Conservation (phyloP, 2,888 invertebrate species). For the Rhingia rostrata region DNA sequence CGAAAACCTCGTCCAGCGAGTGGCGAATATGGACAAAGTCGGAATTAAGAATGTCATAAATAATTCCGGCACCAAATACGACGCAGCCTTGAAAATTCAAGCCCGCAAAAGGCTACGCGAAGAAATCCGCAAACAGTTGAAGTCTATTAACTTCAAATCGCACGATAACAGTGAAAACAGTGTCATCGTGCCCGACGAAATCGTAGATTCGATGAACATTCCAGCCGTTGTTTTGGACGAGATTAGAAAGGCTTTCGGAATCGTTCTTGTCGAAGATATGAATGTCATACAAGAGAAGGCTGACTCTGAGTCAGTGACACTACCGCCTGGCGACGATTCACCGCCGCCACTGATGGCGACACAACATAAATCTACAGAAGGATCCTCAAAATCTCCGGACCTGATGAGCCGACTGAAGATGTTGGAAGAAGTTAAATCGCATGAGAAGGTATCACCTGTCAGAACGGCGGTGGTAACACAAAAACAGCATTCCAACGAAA, state of each 20-base stretch:
- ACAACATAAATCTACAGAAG: neutral
- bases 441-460: conserved; percentile 43
- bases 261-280: conserved; percentile 76
- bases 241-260: conserved; percentile 80
- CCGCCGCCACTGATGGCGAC: neutral
- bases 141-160: conserved; percentile 78
- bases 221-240: conserved; percentile 80
- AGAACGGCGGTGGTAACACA: conserved; percentile 26
- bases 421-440: conserved; percentile 75
- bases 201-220: conserved; percentile 80
- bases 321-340: neutral
- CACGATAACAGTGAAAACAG: conserved; percentile 75
- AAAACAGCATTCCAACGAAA: conserved; percentile 30
- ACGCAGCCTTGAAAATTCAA: conserved; percentile 80
- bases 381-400: conserved; percentile 65
- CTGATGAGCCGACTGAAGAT: conserved; percentile 76
- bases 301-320: neutral
- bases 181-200: conserved; percentile 79
- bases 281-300: conserved; percentile 9
- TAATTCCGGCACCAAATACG: conserved; percentile 80
- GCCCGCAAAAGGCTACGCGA: conserved; percentile 80
- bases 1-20: conserved; percentile 77
- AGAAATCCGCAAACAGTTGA: conserved; percentile 80
- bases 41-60: conserved; percentile 81
- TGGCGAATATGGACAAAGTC: conserved; percentile 81